These are phyloP conservation scores for Reinhardtius hippoglossoides DNA, from an alignment of 2,113 vertebrate genomes.

Conservation along the genomic window DNA sequence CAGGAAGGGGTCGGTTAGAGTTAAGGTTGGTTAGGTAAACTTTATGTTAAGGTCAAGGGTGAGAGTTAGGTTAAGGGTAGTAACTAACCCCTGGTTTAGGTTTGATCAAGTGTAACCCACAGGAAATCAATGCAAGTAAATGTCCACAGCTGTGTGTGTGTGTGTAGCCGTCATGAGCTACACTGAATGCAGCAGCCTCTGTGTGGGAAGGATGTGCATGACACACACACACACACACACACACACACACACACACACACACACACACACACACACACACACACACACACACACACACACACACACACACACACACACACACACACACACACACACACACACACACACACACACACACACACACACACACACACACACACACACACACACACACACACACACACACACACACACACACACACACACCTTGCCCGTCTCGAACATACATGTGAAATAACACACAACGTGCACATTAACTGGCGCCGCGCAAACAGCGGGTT, in stretches of 20 bases:
- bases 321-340: not conserved
- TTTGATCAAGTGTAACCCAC: not conserved
- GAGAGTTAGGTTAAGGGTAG: too few relatives aligned
- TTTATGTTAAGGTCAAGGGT: too few relatives aligned
- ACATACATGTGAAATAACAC: not conserved
- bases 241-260: constrained; percentile 3
- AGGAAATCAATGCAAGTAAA: too few relatives aligned
- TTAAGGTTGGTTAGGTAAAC: not conserved
- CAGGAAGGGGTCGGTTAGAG: constrained; percentile 14
- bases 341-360: too few relatives aligned
- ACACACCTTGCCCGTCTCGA: constrained; percentile 6
- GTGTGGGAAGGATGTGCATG: constrained; percentile 43
- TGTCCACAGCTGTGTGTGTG: too few relatives aligned
- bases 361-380: not conserved
- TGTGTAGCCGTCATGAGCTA: constrained; percentile 26
- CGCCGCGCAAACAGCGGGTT: not conserved
- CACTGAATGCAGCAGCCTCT: constrained; percentile 53
- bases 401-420: constrained; percentile 24
- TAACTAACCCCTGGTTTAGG: too few relatives aligned
- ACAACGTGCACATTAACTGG: constrained; percentile 14
- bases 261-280: not conserved
- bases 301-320: constrained; percentile 18
- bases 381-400: constrained; percentile 2
- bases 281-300: constrained; percentile 3
- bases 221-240: not conserved